Evolutionary conservation across 2,888 invertebrate genomes (phyloP).

Genomic region (Priocnemis perturbator): DNA sequence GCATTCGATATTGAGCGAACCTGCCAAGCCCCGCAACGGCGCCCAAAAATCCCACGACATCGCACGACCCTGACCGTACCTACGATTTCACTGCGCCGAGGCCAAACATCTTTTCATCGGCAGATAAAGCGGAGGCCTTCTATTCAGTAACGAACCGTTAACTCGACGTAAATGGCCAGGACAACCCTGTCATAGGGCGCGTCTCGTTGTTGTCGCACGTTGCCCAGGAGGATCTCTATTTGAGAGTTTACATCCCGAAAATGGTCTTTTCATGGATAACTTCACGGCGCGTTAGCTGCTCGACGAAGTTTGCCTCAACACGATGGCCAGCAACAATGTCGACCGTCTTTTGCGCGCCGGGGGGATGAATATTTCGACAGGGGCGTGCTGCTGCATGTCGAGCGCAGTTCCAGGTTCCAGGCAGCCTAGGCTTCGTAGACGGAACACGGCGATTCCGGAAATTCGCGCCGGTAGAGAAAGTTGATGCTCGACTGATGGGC

Average conservation of each 20-base stretch:
- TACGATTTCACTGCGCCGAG: constrained; percentile 61
- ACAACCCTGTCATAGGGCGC: constrained; percentile 48
- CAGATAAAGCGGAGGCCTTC: constrained; percentile 59
- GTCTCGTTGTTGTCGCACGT: constrained; percentile 43
- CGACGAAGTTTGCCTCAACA: background rate
- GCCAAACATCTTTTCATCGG: constrained; percentile 69
- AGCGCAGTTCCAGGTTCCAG: background rate
- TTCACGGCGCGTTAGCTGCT: constrained; percentile 52
- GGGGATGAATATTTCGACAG: constrained; percentile 9
- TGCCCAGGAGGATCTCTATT: constrained; percentile 56
- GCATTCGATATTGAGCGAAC: too few species aligned
- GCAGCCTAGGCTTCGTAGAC: too few species aligned
- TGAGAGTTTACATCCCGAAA: constrained; percentile 59
- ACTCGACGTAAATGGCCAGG: constrained; percentile 68
- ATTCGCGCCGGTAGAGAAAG: too few species aligned
- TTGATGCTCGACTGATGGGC: too few species aligned
- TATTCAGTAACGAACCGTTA: constrained; percentile 72
- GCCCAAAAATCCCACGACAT: background rate
- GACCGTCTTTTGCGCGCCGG: background rate
- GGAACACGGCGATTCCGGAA: background rate
- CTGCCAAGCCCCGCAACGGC: too few species aligned
- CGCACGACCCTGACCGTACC: constrained; percentile 41
- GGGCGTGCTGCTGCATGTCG: constrained; percentile 6
- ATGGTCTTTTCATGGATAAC: constrained; percentile 64
- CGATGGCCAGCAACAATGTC: background rate